phyloP scores from a whole-genome alignment of 2,113 vertebrate genomes.

The Bubalus kerabau region DNA sequence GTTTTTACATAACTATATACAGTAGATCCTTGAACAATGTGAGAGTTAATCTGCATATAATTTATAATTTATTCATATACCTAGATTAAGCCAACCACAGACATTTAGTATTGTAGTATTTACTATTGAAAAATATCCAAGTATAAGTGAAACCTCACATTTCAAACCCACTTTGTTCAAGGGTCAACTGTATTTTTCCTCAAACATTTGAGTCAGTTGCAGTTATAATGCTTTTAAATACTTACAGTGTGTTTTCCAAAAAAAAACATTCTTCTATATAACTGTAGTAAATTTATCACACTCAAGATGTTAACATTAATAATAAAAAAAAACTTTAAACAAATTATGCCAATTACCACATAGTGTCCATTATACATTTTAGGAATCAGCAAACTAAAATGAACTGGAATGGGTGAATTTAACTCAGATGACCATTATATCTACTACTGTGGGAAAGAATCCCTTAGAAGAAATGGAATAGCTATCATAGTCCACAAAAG shows the following conservation, averaged over 20 bases:
- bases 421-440: neutral
- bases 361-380: neutral
- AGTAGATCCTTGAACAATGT: neutral
- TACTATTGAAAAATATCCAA: neutral
- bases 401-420: neutral
- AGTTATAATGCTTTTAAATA: neutral
- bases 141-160: neutral
- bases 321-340: neutral
- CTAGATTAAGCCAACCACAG: neutral
- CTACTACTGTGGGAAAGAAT: neutral
- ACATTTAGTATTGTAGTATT: neutral
- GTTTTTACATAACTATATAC: neutral
- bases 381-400: neutral
- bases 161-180: neutral
- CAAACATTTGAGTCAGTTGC: neutral
- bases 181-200: neutral
- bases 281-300: neutral
- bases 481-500: neutral
- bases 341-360: neutral
- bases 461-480: neutral
- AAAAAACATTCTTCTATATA: neutral
- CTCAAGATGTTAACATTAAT: neutral
- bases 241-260: neutral
- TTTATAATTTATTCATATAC: neutral
- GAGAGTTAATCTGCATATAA: neutral